Percentiles rank a stretch among this genome's conserved stretches.
These are phyloP conservation scores for Pogonomyrmex californicus DNA, from an alignment of 1,140 invertebrate species.

Conservation along the genomic window DNA sequence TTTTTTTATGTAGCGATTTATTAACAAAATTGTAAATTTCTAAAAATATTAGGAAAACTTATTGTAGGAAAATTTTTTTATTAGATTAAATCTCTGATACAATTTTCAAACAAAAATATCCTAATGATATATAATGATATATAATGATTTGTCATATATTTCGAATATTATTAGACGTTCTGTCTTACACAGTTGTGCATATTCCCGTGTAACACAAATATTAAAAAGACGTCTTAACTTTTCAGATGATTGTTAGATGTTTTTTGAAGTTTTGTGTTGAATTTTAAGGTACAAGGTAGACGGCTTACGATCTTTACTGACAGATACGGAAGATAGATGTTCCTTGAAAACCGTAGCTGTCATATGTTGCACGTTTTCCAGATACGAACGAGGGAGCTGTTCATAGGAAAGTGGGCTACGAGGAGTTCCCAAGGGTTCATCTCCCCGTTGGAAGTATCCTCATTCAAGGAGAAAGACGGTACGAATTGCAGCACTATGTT, in stretches of 20 bases:
- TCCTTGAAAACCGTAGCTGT: not conserved
- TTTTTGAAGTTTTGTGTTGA: not conserved
- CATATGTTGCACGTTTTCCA: not conserved
- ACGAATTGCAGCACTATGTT: constrained; percentile 18
- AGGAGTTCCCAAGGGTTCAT: constrained; percentile 16
- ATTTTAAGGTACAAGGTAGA: constrained; percentile 5
- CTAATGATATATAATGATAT: not conserved
- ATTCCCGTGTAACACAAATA: not conserved
- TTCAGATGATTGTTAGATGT: not conserved
- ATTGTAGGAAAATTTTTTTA: too few species aligned
- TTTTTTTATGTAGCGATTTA: too few species aligned
- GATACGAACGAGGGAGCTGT: not conserved
- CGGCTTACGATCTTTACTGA: not conserved
- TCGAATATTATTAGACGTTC: not conserved
- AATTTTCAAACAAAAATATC: not conserved
- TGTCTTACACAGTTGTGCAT: not conserved
- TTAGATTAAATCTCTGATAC: too few species aligned
- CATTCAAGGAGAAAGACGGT: not conserved
- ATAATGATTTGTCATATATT: not conserved
- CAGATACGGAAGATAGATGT: constrained; percentile 27
- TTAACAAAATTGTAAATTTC: too few species aligned
- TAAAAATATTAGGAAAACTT: too few species aligned
- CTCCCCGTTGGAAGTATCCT: not conserved
- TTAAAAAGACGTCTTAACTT: not conserved
- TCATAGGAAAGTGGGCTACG: constrained; percentile 17